Percentiles rank a stretch among this genome's conserved stretches.
phyloP scores from a whole-genome alignment of 2,797 vertebrate genomes.

The Lacerta agilis region DNA sequence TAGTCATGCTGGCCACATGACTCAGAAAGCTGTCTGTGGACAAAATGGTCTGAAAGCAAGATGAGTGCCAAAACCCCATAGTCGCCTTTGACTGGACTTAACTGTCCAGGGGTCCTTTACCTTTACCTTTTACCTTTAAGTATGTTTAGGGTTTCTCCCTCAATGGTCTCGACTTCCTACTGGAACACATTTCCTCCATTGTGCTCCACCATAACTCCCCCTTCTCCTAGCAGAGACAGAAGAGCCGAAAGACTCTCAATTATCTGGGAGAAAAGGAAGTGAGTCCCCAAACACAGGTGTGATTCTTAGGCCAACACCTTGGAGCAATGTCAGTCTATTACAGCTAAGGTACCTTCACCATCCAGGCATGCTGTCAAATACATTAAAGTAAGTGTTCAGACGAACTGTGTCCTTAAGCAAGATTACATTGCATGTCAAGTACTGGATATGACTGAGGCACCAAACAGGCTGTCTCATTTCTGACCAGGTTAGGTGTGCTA shows the following conservation, averaged over 20 bases:
- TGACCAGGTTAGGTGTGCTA: neutral
- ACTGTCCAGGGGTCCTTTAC: too few relatives aligned
- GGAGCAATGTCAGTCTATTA: neutral
- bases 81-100: too few relatives aligned
- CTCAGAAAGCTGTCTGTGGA: too few relatives aligned
- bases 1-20: too few relatives aligned
- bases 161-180: too few relatives aligned
- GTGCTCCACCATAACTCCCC: neutral
- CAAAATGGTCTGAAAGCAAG: rapidly evolving
- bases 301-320: slow-evolving; percentile 14
- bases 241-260: neutral
- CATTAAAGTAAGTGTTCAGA: neutral
- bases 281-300: neutral
- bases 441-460: neutral
- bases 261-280: neutral
- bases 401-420: neutral
- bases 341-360: neutral
- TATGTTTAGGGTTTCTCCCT: too few relatives aligned
- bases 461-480: neutral
- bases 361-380: neutral
- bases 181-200: too few relatives aligned
- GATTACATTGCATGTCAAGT: neutral
- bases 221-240: neutral
- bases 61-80: too few relatives aligned
- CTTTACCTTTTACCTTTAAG: too few relatives aligned